Evolutionary conservation across 2,113 vertebrate genomes (phyloP).

Genomic region (Phocoena sinus): DNA sequence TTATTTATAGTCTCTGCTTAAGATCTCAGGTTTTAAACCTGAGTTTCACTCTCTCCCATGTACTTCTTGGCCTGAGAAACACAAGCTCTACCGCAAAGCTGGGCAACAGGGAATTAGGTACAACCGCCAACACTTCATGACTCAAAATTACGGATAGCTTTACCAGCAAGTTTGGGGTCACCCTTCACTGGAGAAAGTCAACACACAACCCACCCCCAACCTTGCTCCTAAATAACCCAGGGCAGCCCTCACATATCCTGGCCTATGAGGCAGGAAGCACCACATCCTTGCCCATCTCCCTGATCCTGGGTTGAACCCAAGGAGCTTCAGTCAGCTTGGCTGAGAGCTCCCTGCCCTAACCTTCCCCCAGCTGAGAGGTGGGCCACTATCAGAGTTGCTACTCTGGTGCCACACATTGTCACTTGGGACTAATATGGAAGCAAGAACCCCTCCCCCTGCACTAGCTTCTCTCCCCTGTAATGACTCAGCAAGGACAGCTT

Average conservation of each 20-base stretch:
- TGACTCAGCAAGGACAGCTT: not conserved
- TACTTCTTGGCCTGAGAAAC: not conserved
- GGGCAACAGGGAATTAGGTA: not conserved
- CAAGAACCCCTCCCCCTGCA: not conserved
- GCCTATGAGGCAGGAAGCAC: not conserved
- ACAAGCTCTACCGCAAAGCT: not conserved
- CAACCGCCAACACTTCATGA: no score
- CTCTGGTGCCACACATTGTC: not conserved
- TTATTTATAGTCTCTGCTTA: not conserved
- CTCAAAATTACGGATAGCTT: not conserved
- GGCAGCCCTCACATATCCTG: not conserved
- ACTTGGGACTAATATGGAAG: not conserved
- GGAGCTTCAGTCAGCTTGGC: not conserved
- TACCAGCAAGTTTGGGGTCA: not conserved
- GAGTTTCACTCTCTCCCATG: not conserved
- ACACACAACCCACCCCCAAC: no score
- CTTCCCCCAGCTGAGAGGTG: not conserved
- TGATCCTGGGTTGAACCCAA: not conserved
- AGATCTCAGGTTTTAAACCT: not conserved
- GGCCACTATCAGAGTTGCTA: not conserved
- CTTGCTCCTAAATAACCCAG: not conserved
- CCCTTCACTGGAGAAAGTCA: not conserved
- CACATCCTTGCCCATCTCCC: fast-evolving
- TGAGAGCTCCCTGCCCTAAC: not conserved
- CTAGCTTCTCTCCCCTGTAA: not conserved